Conservation (phyloP, 2,113 vertebrate genomes). For the Thalassoma bifasciatum region DNA sequence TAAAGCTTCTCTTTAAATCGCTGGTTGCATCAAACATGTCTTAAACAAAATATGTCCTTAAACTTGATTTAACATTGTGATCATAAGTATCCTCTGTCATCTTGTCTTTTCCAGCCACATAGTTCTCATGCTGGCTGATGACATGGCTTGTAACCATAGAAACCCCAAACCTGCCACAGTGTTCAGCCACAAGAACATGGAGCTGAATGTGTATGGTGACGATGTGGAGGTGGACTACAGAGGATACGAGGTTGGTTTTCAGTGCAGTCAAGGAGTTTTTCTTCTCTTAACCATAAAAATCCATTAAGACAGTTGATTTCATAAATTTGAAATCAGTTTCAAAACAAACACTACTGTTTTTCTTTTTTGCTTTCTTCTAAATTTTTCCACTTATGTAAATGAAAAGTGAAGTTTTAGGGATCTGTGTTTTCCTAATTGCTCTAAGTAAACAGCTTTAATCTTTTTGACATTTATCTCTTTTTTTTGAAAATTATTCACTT, state of each 20-base stretch:
- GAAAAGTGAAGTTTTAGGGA: background rate
- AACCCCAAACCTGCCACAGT: constrained; percentile 98
- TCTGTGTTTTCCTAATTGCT: background rate
- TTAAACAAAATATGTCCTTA: background rate
- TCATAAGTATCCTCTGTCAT: background rate
- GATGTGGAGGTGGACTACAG: constrained; percentile 99
- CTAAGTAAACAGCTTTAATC: no score
- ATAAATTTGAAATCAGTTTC: background rate
- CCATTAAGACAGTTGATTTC: background rate
- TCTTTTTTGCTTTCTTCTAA: no score
- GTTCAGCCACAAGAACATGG: constrained; percentile 99
- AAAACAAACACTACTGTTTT: no score
- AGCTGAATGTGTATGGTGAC: constrained; percentile 97
- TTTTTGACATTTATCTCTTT: no score
- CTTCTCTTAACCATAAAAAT: background rate
- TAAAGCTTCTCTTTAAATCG: no score
- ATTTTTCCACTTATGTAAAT: no score
- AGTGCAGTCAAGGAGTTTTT: background rate
- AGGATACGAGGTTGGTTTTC: constrained; percentile 91
- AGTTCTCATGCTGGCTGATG: constrained; percentile 97
- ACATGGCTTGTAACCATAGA: constrained; percentile 98
- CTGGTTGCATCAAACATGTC: background rate
- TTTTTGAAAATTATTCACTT: background rate
- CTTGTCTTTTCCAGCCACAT: constrained; percentile 87
- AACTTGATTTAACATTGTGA: background rate